Evolutionary conservation across 2,888 invertebrate species (phyloP), one percentile per base, ranked within the genome.

Genomic region (Itoplectis maculator): DNA sequence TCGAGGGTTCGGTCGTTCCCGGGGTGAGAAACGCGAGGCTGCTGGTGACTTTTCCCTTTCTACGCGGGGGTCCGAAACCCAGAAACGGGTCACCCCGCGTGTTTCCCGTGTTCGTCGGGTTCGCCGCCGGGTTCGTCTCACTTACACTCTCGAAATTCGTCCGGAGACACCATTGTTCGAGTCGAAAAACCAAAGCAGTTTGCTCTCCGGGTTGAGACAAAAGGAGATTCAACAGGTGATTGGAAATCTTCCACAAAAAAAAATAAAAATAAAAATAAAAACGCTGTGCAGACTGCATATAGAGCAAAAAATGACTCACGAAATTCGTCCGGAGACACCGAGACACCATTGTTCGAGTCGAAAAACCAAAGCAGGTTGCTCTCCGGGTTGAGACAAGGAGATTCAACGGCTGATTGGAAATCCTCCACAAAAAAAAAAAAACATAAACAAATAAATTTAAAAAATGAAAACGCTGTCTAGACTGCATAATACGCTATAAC

Each of bases 31-130:
- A 61, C 51, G 20, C 20, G 29, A 54, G 40, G 47, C 18, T 54
- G 35, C 61, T 37, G 18, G 49, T 74, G 63, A 49, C 63, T 47
- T 69, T 69, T 70, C 49, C 69, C 37, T 35, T 8, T n/a, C 82
- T 56, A 42, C 70, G 78, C 78, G 49, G 82, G 82, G 82, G 74
- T 78, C 75, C 15, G 45, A 47, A 47, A 6, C 42, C 54, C 68
- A 54, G 73, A 74, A 74, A 69, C 51, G 74, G 65, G 56, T 59
- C 63, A 74, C 49, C 37, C 15, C 45, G 45, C 59, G 51, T 68
- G 56, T 59, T 73, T 69, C 61, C n/a, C n/a, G n/a, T 29, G 69
- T 77, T 69, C 40, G 18, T 29, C 1, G 15, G 7, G n/a, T 37
- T 59, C 65, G 20, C 45, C n/a, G n/a, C n/a, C n/a, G n/a, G n/a